Conservation (phyloP, 2,113 vertebrate genomes). For the Lates calcarifer region DNA sequence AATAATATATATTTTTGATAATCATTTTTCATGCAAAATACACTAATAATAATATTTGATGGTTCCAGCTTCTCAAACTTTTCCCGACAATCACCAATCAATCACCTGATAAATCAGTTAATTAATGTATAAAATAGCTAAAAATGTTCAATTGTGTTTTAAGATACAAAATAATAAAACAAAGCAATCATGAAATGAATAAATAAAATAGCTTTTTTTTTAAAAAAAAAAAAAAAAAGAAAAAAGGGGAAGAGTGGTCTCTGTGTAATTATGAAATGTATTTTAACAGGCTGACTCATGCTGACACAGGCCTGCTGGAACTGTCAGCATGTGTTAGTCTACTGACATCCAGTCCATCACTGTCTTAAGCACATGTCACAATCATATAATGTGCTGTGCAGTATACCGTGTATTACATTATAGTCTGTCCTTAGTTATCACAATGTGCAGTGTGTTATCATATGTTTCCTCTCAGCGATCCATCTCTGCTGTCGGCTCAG, state of each 20-base stretch:
- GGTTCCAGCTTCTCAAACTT: too few species aligned
- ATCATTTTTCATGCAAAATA: too few species aligned
- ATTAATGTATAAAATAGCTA: too few species aligned
- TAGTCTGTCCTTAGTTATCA: background rate
- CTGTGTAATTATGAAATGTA: background rate
- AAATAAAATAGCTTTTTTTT: background rate
- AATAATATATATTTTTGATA: too few species aligned
- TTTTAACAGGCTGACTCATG: slow-evolving; percentile 1
- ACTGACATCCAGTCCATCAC: background rate
- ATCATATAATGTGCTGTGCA: background rate
- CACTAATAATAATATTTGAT: too few species aligned
- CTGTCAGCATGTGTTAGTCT: background rate
- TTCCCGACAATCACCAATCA: too few species aligned
- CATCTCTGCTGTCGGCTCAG: slow-evolving; percentile 5
- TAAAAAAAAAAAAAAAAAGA: too few species aligned
- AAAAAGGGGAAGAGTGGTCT: background rate
- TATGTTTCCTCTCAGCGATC: background rate
- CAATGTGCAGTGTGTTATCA: background rate
- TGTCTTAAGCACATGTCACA: background rate
- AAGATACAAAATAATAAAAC: background rate
- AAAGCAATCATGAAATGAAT: background rate
- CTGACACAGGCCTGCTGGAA: too few species aligned
- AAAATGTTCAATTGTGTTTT: background rate
- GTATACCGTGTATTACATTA: background rate
- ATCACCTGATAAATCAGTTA: too few species aligned